A percentile compares a stretch with the other conserved stretches of the same genome.
phyloP scores from a whole-genome alignment of 2,797 vertebrate genomes.

The Typhlichthys subterraneus region DNA sequence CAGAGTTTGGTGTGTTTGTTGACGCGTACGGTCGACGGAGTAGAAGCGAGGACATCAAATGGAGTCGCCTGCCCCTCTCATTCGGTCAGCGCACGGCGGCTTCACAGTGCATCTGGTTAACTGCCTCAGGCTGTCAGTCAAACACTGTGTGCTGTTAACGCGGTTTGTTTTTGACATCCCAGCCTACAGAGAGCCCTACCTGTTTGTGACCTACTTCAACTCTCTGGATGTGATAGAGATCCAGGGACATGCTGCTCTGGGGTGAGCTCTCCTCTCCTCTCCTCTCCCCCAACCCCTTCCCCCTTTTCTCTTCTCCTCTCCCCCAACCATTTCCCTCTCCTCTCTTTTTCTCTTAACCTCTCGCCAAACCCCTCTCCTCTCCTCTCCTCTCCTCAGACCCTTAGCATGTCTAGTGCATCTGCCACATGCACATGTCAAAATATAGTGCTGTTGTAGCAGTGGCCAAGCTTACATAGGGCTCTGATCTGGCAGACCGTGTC shows the following conservation, averaged over 20 bases:
- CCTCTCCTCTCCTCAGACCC: no score
- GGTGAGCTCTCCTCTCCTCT: conserved; percentile 75
- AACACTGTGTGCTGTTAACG: neutral
- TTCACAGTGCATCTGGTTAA: neutral
- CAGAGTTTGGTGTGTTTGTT: conserved; percentile 98
- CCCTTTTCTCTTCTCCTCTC: no score
- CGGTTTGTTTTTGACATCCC: conserved; percentile 41
- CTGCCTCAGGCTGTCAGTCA: neutral
- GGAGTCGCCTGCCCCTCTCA: conserved; percentile 94
- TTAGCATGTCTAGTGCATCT: no score
- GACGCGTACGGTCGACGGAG: conserved; percentile 94
- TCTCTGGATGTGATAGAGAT: conserved; percentile 98
- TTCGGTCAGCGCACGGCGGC: conserved; percentile 81
- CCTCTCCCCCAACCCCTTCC: no score
- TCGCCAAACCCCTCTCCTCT: no score
- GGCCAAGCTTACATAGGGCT: no score
- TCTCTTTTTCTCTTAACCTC: no score
- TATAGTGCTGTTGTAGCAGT: no score
- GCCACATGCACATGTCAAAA: no score
- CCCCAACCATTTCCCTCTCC: no score
- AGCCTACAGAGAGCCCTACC: conserved; percentile 97
- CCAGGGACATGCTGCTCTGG: conserved; percentile 90
- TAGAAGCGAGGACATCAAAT: conserved; percentile 94
- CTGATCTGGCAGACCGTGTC: no score
- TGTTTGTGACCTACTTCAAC: conserved; percentile 99